Evolutionary conservation across 2,113 vertebrate genomes (phyloP).

Genomic region (Nothoprocta pentlandii): DNA sequence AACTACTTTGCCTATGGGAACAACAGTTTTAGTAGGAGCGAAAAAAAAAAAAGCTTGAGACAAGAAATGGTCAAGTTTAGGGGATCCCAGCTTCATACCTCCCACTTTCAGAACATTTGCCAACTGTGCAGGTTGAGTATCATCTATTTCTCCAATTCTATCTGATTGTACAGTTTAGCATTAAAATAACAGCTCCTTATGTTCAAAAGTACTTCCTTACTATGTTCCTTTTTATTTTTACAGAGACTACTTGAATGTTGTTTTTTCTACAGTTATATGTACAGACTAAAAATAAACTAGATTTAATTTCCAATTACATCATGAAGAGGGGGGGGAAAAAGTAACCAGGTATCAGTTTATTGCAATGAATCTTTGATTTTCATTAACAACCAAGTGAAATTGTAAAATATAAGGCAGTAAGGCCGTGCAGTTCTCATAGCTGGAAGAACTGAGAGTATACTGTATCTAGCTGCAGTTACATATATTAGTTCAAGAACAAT

Average conservation of each 20-base stretch:
- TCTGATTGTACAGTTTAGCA: neutral
- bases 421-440: neutral
- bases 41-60: neutral
- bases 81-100: neutral
- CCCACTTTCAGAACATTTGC: neutral
- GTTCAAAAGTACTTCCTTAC: neutral
- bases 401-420: neutral
- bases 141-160: neutral
- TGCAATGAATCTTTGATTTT: neutral
- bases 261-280: neutral
- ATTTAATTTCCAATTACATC: neutral
- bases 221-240: neutral
- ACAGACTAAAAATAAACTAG: neutral
- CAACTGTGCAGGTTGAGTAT: neutral
- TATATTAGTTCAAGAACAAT: neutral
- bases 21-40: neutral
- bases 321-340: neutral
- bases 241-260: neutral
- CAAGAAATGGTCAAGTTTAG: neutral
- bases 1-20: neutral
- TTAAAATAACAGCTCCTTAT: neutral
- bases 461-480: neutral
- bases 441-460: neutral
- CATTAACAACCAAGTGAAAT: neutral
- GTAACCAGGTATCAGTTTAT: neutral